Evolutionary conservation across 2,888 invertebrate genomes (phyloP).

Genomic region (Drosophila barbarae): DNA sequence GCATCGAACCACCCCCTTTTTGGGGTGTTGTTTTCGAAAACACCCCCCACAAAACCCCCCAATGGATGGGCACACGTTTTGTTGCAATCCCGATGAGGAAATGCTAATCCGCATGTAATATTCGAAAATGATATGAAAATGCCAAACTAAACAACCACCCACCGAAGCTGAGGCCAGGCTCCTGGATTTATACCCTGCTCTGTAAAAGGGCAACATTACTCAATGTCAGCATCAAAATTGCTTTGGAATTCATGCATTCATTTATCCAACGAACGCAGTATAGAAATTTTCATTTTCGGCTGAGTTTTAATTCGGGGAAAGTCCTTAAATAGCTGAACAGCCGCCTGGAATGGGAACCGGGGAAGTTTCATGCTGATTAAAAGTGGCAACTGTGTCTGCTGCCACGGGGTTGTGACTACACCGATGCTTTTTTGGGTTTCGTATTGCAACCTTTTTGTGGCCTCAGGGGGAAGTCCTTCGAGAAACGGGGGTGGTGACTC

Average conservation of each 20-base stretch:
- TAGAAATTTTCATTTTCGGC: slow-evolving; percentile 66
- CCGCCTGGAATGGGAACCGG: slow-evolving; percentile 6
- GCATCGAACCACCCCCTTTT: slow-evolving; percentile 56
- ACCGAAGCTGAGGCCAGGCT: slow-evolving; percentile 23
- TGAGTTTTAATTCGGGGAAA: slow-evolving; percentile 60
- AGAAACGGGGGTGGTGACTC: slow-evolving; percentile 27
- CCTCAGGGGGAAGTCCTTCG: slow-evolving; percentile 46
- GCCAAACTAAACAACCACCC: slow-evolving; percentile 73
- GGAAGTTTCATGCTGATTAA: slow-evolving; percentile 62
- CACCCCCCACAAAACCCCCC: slow-evolving; percentile 20
- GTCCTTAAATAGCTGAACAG: slow-evolving; percentile 64
- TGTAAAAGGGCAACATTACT: slow-evolving; percentile 61
- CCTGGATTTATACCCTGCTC: slow-evolving; percentile 12
- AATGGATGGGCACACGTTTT: slow-evolving; percentile 66
- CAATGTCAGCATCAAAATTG: slow-evolving; percentile 75
- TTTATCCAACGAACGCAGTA: slow-evolving; percentile 47
- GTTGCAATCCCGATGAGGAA: slow-evolving; percentile 68
- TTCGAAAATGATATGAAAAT: slow-evolving; percentile 76
- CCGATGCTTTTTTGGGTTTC: slow-evolving; percentile 47
- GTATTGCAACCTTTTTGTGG: slow-evolving; percentile 64
- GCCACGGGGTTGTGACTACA: slow-evolving; percentile 44
- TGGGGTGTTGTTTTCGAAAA: background rate
- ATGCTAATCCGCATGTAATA: slow-evolving; percentile 77
- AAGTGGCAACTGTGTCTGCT: slow-evolving; percentile 62
- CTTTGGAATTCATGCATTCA: slow-evolving; percentile 75